Evolutionary conservation across 2,797 vertebrate species (phyloP).

Genomic region (Syngnathus rostellatus): DNA sequence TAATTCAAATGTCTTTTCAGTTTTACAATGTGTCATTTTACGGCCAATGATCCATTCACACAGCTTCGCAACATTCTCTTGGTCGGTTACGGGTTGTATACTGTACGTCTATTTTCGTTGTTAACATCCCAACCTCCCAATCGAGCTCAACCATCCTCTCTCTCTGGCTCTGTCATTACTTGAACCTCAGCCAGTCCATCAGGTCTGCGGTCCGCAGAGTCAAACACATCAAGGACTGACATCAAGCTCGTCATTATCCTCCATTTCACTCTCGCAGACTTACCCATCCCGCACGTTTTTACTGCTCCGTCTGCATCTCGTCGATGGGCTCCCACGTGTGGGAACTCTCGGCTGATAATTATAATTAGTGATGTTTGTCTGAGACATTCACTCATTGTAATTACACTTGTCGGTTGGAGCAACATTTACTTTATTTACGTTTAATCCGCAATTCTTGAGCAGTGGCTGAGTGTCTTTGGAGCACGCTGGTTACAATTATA

Average conservation of each 20-base stretch:
- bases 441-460: slow-evolving; percentile 19
- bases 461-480: slow-evolving; percentile 43
- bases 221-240: slow-evolving; percentile 53
- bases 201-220: slow-evolving; percentile 40
- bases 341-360: slow-evolving; percentile 35
- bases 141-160: slow-evolving; percentile 28
- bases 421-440: slow-evolving; percentile 36
- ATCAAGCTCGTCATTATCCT: slow-evolving; percentile 29
- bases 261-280: slow-evolving; percentile 32
- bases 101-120: slow-evolving; percentile 23
- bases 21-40: neutral
- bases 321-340: neutral
- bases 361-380: slow-evolving; percentile 39
- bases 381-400: slow-evolving; percentile 43
- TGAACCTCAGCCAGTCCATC: slow-evolving; percentile 35
- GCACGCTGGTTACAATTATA: slow-evolving; percentile 52
- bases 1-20: neutral
- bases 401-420: slow-evolving; percentile 35
- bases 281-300: slow-evolving; percentile 28
- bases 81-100: slow-evolving; percentile 10
- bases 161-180: slow-evolving; percentile 53
- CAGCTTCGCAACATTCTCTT: slow-evolving; percentile 3
- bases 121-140: slow-evolving; percentile 25
- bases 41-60: neutral
- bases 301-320: slow-evolving; percentile 13